Percentiles rank a stretch among this genome's conserved stretches.
phyloP scores from a whole-genome alignment of 2,113 vertebrate species.

The Sminthopsis crassicaudata region DNA sequence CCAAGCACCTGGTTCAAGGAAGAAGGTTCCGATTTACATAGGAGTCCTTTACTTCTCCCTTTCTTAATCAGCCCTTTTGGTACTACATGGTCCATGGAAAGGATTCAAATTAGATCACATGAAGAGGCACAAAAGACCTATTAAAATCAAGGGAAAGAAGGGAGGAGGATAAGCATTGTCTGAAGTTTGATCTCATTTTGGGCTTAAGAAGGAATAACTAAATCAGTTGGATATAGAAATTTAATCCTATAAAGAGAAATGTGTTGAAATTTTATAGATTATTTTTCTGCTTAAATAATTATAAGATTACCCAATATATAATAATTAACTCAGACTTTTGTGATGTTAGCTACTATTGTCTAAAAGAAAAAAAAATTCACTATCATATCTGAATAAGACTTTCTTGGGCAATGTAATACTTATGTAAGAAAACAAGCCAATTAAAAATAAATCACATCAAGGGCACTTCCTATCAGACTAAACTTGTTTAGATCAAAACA shows the following conservation, averaged over 20 bases:
- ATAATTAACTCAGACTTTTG: neutral
- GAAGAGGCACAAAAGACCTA: no score
- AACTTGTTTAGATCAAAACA: conserved; percentile 26
- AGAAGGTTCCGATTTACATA: neutral
- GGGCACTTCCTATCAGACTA: conserved; percentile 13
- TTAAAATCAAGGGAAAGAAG: no score
- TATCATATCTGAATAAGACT: neutral
- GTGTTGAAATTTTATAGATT: neutral
- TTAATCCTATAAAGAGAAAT: no score
- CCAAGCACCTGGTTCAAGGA: neutral
- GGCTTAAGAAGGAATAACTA: no score
- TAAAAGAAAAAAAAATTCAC: neutral
- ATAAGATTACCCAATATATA: neutral
- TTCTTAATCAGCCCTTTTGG: neutral
- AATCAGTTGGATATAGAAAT: no score
- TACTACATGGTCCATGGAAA: neutral
- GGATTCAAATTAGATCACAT: neutral
- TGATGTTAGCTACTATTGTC: neutral
- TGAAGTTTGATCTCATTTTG: no score
- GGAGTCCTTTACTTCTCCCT: neutral
- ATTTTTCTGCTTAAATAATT: neutral
- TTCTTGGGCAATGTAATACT: conserved; percentile 28
- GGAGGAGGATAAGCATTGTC: no score
- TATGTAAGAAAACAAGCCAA: conserved; percentile 10
- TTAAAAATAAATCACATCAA: conserved; percentile 49